Percentiles rank a stretch among this genome's conserved stretches.
Conservation (phyloP, 2,797 vertebrate genomes). For the Coracias cyanogaster region DNA sequence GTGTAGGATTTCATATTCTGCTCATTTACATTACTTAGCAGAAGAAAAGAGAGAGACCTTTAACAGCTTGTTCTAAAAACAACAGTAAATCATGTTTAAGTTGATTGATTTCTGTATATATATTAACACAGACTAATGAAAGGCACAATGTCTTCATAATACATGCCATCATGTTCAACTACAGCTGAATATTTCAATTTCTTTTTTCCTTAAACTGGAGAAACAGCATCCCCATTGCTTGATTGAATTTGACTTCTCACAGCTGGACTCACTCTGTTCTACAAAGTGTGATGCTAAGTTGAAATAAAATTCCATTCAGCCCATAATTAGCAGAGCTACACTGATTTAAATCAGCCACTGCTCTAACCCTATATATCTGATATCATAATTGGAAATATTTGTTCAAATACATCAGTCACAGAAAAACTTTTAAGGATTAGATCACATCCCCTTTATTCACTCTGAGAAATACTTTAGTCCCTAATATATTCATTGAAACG, state of each 20-base stretch:
- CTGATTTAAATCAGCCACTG: not conserved
- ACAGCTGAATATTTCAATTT: not conserved
- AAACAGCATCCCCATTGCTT: not conserved
- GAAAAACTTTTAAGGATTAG: not conserved
- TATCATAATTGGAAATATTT: not conserved
- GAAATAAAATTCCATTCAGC: not conserved
- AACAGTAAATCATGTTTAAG: constrained; percentile 21
- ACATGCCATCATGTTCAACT: not conserved
- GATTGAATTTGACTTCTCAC: not conserved
- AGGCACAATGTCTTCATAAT: not conserved
- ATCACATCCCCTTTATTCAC: not conserved
- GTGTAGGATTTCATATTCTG: constrained; percentile 60
- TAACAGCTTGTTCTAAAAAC: constrained; percentile 16
- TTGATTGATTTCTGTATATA: constrained; percentile 28
- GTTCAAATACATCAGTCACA: not conserved
- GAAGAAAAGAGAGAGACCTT: constrained; percentile 7
- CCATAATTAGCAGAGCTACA: not conserved
- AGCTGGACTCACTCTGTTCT: not conserved
- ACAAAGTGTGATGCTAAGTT: not conserved
- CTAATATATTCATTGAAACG: not conserved
- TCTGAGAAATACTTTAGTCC: not conserved
- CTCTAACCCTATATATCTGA: not conserved
- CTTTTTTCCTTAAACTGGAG: not conserved
- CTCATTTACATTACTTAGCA: constrained; percentile 36
- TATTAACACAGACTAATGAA: constrained; percentile 23